Base-by-base conservation (phyloP, 2,113 vertebrate species). In the Chamaetylas fuelleborni region DNA sequence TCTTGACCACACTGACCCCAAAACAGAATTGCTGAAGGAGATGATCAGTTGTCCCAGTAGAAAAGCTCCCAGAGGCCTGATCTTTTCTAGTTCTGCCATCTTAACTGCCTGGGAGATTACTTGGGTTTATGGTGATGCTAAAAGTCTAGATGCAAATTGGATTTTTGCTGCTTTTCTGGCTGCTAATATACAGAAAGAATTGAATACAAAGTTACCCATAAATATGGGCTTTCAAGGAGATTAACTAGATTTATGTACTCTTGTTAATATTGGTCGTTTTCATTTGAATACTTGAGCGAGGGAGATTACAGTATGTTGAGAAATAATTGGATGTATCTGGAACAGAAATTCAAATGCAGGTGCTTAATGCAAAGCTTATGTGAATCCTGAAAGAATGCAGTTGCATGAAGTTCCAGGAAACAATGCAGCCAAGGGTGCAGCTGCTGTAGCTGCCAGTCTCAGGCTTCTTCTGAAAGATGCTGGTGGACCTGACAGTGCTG, bases 221-320 rank as follows among this genome's bases (percentile, higher is more conserved):
- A 93, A 82, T 87, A 67, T 12, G 50, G 14, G 12, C 54, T 65
- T 64, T 72, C 11, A 0, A 85, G 84, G 50, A 4, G 14, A 81
- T 94, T 95, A 93, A 76, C 36, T 11, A 83, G 91, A 92, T 95
- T 90, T 77, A 81, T 90, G 50, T 62, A 85, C 90, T 88, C 66
- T 51, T 62, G 47, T 66, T 93, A 90, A 61, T 65, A 77, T 24
- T 6, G 11, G 67, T 81, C 19, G 0, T 80, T 93, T 92, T 86
- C 88, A 80, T 76, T 81, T 70, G 70, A 95, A 91, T 85, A 58
- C 74, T 54, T 34, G 42, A 92, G 66, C 66, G 86, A 88, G 71
- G 78, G 82, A 91, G 90, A 72, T 94, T 94, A 9, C 58, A 43
- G 31, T 33, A 11, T 61, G 73, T 45, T 92, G 72, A 69, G 53